These are phyloP conservation scores for Mesitornis unicolor DNA, from an alignment of 2,113 vertebrate genomes.

Conservation along the genomic window DNA sequence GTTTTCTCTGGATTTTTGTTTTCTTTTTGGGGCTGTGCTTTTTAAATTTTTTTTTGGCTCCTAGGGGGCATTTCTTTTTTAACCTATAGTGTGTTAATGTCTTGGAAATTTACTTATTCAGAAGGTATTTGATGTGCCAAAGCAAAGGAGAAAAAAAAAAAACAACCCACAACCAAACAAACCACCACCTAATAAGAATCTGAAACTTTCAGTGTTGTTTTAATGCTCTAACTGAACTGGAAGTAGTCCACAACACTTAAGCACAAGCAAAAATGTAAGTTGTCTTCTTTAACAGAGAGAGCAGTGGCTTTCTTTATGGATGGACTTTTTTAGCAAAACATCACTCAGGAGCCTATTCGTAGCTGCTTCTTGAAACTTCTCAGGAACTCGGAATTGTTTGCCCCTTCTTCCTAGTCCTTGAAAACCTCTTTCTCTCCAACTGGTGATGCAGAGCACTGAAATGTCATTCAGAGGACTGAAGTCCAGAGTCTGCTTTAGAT, in stretches of 20 bases:
- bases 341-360: background rate
- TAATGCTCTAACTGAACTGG: background rate
- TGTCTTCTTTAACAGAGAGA: background rate
- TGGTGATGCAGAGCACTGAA: background rate
- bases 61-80: background rate
- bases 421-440: background rate
- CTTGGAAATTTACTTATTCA: background rate
- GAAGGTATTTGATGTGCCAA: background rate
- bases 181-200: background rate
- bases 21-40: background rate
- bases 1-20: background rate
- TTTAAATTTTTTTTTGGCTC: background rate
- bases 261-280: background rate
- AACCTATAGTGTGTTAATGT: background rate
- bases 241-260: background rate
- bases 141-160: background rate
- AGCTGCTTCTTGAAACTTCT: background rate
- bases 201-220: background rate
- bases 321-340: background rate
- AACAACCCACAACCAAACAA: rapidly evolving
- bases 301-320: background rate
- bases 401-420: background rate
- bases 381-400: background rate
- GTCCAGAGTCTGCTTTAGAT: background rate
- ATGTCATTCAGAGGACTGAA: background rate